Conservation (phyloP, 2,797 vertebrate genomes). For the Paguma larvata region DNA sequence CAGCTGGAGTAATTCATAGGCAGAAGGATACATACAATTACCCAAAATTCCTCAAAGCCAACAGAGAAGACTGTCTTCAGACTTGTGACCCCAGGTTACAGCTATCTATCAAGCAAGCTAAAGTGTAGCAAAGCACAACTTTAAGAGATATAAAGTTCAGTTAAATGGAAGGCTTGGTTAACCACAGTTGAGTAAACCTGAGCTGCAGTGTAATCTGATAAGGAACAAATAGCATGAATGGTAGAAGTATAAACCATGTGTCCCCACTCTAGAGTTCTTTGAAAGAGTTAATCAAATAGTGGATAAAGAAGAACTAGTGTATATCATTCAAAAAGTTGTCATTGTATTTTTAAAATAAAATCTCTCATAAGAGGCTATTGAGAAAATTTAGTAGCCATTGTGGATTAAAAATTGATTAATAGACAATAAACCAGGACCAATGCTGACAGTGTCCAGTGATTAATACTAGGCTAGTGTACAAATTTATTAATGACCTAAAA, state of each 20-base stretch:
- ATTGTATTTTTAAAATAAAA: conserved; percentile 48
- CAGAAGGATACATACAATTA: conserved; percentile 9
- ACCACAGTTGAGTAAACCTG: conserved; percentile 60
- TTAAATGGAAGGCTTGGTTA: conserved; percentile 65
- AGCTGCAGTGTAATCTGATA: conserved; percentile 65
- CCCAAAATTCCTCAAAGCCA: conserved; percentile 30
- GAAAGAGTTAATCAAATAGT: conserved; percentile 67
- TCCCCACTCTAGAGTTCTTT: conserved; percentile 19
- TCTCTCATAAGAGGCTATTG: conserved; percentile 30
- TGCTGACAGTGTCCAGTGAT: not conserved
- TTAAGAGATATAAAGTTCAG: conserved; percentile 38
- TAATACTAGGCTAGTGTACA: conserved; percentile 2
- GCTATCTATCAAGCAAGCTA: not conserved
- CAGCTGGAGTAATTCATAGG: conserved; percentile 37
- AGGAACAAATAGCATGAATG: conserved; percentile 66
- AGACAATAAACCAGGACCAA: conserved; percentile 18
- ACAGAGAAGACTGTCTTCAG: conserved; percentile 19
- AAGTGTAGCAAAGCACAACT: conserved; percentile 18
- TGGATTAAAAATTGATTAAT: conserved; percentile 47
- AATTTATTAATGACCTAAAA: conserved; percentile 46
- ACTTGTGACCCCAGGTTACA: conserved; percentile 3
- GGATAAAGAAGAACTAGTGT: conserved; percentile 27
- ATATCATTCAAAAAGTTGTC: not conserved
- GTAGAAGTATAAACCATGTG: conserved; percentile 40
- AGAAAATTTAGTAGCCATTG: conserved; percentile 45